Percentiles rank a stretch among this genome's conserved stretches.
Evolutionary conservation across 2,113 vertebrate species (phyloP).

Genomic region (Rhinoderma darwinii): DNA sequence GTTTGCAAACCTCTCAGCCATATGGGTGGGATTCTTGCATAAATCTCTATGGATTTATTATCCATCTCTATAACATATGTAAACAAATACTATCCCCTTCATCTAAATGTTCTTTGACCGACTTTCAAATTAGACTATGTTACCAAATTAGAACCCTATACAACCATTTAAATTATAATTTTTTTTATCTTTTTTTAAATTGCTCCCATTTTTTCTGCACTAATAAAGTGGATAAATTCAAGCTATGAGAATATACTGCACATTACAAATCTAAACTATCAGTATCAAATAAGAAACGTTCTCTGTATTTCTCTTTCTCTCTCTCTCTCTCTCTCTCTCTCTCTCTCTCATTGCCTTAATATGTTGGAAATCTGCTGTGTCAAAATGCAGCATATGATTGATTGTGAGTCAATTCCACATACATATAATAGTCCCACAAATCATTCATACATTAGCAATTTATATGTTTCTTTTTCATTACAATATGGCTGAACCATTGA

Average conservation of each 20-base stretch:
- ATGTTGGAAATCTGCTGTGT: not conserved
- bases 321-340: not conserved
- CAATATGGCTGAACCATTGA: not conserved
- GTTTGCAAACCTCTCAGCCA: not conserved
- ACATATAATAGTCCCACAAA: not conserved
- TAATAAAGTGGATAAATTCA: not conserved
- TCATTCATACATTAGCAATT: not conserved
- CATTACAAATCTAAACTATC: not conserved
- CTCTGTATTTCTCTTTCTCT: not conserved
- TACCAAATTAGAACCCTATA: not conserved
- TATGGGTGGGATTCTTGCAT: not conserved
- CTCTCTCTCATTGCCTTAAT: not conserved
- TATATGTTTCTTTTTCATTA: not conserved
- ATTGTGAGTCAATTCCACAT: not conserved
- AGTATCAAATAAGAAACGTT: not conserved
- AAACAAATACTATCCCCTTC: not conserved
- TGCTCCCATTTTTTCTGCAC: no score
- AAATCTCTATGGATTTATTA: not conserved
- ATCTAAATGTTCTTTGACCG: not conserved
- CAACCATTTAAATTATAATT: not conserved
- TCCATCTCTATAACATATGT: not conserved
- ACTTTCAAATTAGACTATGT: not conserved
- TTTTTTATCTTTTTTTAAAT: not conserved
- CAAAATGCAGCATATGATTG: not conserved
- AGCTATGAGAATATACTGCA: not conserved